Base-by-base conservation (phyloP, 2,113 vertebrate genomes). In the Antigone vipio region DNA sequence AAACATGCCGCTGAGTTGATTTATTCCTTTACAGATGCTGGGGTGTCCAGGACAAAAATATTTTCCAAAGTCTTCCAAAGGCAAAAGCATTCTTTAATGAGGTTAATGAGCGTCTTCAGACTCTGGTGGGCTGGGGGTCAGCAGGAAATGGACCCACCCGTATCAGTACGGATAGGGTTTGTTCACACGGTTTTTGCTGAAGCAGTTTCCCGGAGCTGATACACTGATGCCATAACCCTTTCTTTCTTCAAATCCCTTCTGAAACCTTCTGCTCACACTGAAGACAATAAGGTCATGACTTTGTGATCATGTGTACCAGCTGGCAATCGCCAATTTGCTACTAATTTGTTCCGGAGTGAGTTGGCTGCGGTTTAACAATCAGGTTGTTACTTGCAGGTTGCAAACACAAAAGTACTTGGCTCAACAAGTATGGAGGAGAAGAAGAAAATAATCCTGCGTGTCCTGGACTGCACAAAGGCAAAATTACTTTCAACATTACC, bases 111-210 rank as follows among this genome's bases (percentile, higher is more conserved):
- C 27, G 16, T 16, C 47, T 47, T 59, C 56, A 23, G 72, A 24
- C 30, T 62, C 35, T 0, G 3, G 15, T 34, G 58, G 38, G 30
- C 26, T 66, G 67, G 12, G 45, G 29, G 22, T 29, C 42, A 66
- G 56, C 12, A 24, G 45, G 8, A 74, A 45, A 8, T 26, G 8
- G 18, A 35, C 30, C 29, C 5, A 0, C 15, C 4, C 3, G 0
- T 27, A 5, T 3, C 13, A 4, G 26, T 22, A 10, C 0, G 47
- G 56, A 6, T 5, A 42, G 40, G 12, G 40, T 42, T 42, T 42
- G 40, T 42, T 42, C 40, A 42, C 40, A 42, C 40, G 40, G 40
- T 11, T 56, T 62, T 52, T 18, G 34, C 18, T 6, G 16, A 20
- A 62, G 50, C 5, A 0, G 55, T 72, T n/a, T 64, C 68, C 53